Base-by-base conservation (phyloP, 2,113 vertebrate genomes). In the Seriola quinqueradiata region DNA sequence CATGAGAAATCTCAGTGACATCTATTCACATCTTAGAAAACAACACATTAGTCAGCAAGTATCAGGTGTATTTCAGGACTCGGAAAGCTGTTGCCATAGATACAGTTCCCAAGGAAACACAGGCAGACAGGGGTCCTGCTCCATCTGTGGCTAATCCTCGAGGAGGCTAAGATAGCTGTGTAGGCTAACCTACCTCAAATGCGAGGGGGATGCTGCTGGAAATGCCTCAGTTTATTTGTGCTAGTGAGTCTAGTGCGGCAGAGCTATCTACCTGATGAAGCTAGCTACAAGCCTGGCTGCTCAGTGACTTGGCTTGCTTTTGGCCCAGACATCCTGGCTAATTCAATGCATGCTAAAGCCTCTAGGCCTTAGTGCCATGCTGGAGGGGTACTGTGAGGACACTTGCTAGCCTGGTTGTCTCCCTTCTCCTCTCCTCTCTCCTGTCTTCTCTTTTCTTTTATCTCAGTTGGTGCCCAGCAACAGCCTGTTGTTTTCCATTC, bases 41-140 rank as follows among this genome's bases (percentile, higher is more conserved):
- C 63, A 79, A 72, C 75, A 70, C 76, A 86, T 85, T 88, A 80
- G 50, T 90, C 85, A 90, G 79, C 67, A 73, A 78, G 64, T 67
- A 60, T 70, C 61, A 86, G 88, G 90, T 90, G 87, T 91, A 90
- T 87, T 91, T 91, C 73, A 88, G 86, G 87, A 86, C 76, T 89
- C 79, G 59, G 87, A 73, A 93, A 90, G 84, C 92, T 86, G 94
- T 96, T 96, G 91, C 94, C 90, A 94, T 95, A 90, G 95, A 83
- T 82, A 94, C 90, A 36, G 88, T 94, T 94, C 90, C 90, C 76
- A 81, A 74, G 90, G 93, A 92, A 93, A 92, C 89, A 40, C 87
- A 87, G 79, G 85, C 88, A 86, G 89, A 92, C 88, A 90, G 80
- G 89, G 84, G 87, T 92, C 90, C 82, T 64, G 86, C 89, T 92